Evolutionary conservation across 1,140 invertebrate genomes (phyloP).

Genomic region (Geopemphigus sp.): DNA sequence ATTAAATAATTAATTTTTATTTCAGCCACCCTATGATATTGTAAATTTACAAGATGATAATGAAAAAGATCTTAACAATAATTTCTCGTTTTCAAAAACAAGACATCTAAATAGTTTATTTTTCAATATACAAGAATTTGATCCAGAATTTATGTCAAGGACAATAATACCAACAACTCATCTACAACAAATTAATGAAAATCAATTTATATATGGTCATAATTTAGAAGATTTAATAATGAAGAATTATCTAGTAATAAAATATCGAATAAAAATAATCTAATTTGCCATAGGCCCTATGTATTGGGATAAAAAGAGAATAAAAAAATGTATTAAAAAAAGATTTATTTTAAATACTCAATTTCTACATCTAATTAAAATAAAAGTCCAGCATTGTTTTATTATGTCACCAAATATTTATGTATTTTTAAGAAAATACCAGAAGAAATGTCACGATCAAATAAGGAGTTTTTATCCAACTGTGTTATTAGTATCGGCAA

Average conservation of each 20-base stretch:
- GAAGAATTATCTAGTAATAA: conserved; percentile 3
- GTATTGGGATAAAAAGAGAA: too few relatives aligned
- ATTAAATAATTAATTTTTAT: not conserved
- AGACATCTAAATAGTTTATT: conserved; percentile 18
- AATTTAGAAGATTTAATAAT: conserved; percentile 4
- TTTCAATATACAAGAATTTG: not conserved
- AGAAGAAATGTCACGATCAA: not conserved
- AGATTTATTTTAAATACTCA: too few relatives aligned
- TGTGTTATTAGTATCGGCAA: not conserved
- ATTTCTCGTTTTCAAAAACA: not conserved
- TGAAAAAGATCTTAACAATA: conserved; percentile 14
- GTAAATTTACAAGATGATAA: conserved; percentile 2
- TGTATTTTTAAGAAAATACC: not conserved
- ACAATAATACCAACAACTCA: not conserved
- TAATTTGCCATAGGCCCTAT: too few relatives aligned
- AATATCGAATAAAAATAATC: too few relatives aligned
- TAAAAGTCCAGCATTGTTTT: not conserved
- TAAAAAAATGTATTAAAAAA: too few relatives aligned
- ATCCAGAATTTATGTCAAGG: not conserved
- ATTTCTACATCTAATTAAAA: not conserved
- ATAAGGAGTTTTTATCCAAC: not conserved
- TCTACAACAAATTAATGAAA: not conserved
- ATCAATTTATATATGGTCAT: conserved; percentile 1
- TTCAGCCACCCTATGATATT: conserved; percentile 8
- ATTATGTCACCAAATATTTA: not conserved